These are phyloP conservation scores for Amorpha juglandis DNA, from an alignment of 2,888 invertebrate species.

Conservation along the genomic window DNA sequence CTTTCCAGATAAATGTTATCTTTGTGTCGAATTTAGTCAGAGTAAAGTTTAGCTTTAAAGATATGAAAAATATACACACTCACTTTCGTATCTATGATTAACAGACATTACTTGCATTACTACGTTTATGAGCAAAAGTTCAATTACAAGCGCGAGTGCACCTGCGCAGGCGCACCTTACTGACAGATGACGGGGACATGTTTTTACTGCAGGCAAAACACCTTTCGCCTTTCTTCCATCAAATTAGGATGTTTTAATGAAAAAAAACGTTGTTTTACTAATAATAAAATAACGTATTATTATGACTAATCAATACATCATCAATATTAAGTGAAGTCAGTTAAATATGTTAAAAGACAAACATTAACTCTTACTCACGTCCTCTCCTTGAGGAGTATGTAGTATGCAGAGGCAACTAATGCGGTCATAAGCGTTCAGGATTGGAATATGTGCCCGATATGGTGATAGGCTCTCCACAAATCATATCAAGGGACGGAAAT, in stretches of 20 bases:
- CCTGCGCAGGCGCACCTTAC: conserved; percentile 53
- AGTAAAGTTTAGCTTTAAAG: not conserved
- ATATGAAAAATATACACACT: not conserved
- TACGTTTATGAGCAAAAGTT: conserved; percentile 37
- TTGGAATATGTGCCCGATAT: too few species aligned
- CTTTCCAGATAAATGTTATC: too few species aligned
- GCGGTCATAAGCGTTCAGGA: too few species aligned
- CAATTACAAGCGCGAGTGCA: conserved; percentile 41
- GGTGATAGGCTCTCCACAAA: too few species aligned
- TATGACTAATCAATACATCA: not conserved
- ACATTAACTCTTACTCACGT: too few species aligned
- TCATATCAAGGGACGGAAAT: too few species aligned
- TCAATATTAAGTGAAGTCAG: too few species aligned
- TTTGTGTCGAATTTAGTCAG: too few species aligned
- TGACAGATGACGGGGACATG: conserved; percentile 47
- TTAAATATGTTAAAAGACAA: too few species aligned
- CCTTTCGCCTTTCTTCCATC: conserved; percentile 26
- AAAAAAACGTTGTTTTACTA: conserved; percentile 4
- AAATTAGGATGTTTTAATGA: conserved; percentile 1
- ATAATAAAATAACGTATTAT: not conserved
- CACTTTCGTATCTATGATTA: not conserved
- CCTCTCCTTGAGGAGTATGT: too few species aligned
- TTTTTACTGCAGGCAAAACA: conserved; percentile 23
- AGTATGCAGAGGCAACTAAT: too few species aligned
- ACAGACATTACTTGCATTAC: conserved; percentile 17